A percentile compares a stretch with the other conserved stretches of the same genome.
These are phyloP conservation scores for Eristalis pertinax DNA, from an alignment of 2,888 invertebrate species.

Conservation along the genomic window DNA sequence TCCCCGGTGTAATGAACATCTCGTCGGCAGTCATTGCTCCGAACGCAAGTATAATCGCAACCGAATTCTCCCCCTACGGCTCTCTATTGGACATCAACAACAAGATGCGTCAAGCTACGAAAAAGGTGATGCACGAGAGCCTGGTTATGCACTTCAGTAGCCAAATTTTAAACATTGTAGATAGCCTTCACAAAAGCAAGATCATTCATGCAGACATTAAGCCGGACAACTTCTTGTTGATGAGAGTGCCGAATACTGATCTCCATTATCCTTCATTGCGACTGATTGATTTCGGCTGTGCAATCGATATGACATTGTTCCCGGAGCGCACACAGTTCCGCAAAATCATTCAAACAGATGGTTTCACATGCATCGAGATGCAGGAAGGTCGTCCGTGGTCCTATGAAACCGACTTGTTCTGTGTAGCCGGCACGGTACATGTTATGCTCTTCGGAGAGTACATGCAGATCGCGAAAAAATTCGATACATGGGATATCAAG, in stretches of 20 bases:
- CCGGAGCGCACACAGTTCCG: slow-evolving; percentile 90
- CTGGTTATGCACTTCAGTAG: slow-evolving; percentile 91
- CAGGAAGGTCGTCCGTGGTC: slow-evolving; percentile 95
- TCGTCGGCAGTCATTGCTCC: slow-evolving; percentile 89
- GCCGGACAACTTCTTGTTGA: slow-evolving; percentile 95
- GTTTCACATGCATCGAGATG: slow-evolving; percentile 96
- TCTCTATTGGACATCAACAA: slow-evolving; percentile 92
- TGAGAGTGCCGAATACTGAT: slow-evolving; percentile 86
- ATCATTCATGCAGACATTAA: slow-evolving; percentile 98
- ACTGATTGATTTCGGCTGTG: slow-evolving; percentile 96
- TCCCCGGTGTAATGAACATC: slow-evolving; percentile 90
- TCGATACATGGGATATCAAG: slow-evolving; percentile 86
- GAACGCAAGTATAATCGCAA: slow-evolving; percentile 92
- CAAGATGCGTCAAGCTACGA: slow-evolving; percentile 87
- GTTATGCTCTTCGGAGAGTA: slow-evolving; percentile 94
- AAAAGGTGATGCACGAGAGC: slow-evolving; percentile 88
- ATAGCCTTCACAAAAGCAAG: slow-evolving; percentile 91
- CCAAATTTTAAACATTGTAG: slow-evolving; percentile 92
- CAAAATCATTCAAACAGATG: slow-evolving; percentile 89
- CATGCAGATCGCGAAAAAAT: slow-evolving; percentile 89
- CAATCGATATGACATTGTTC: slow-evolving; percentile 95
- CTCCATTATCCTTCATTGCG: slow-evolving; percentile 88
- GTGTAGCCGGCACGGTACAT: slow-evolving; percentile 94
- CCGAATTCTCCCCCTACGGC: slow-evolving; percentile 91
- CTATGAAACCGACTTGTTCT: slow-evolving; percentile 96